Conservation (phyloP, 2,797 vertebrate species). For the Ctenopoma kingsleyae region DNA sequence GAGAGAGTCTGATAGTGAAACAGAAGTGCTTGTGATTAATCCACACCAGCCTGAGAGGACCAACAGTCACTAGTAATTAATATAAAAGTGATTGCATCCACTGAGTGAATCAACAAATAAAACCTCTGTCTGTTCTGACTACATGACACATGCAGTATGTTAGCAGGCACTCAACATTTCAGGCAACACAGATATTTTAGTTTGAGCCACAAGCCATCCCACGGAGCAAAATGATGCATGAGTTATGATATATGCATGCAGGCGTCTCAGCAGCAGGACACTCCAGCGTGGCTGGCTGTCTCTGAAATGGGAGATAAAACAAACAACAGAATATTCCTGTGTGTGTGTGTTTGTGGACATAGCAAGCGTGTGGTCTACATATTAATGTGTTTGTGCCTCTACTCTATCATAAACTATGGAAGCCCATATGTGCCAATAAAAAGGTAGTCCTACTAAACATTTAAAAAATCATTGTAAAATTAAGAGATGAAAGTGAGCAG, state of each 20-base stretch:
- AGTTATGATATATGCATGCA: constrained; percentile 40
- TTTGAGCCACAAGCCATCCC: constrained; percentile 25
- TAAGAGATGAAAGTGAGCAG: too few relatives aligned
- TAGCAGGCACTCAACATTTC: constrained; percentile 13
- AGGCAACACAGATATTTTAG: constrained; percentile 29
- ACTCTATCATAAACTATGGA: not conserved
- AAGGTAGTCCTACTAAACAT: not conserved
- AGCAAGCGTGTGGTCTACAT: constrained; percentile 5
- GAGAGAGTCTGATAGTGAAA: not conserved
- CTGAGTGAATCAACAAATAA: constrained; percentile 12
- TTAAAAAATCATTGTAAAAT: too few relatives aligned
- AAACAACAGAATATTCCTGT: constrained; percentile 25
- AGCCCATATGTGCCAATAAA: not conserved
- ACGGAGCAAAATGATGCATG: constrained; percentile 23
- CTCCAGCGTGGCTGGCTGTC: constrained; percentile 49
- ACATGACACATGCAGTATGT: not conserved
- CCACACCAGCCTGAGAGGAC: not conserved
- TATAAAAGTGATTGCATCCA: not conserved
- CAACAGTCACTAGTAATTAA: not conserved
- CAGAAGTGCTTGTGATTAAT: not conserved
- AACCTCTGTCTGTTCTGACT: not conserved
- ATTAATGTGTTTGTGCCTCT: constrained; percentile 22
- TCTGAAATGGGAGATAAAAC: constrained; percentile 42
- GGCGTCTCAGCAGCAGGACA: constrained; percentile 51
- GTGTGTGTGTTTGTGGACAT: constrained; percentile 21